Evolutionary conservation across 1,140 invertebrate species (phyloP).

Genomic region (Conus betulinus): DNA sequence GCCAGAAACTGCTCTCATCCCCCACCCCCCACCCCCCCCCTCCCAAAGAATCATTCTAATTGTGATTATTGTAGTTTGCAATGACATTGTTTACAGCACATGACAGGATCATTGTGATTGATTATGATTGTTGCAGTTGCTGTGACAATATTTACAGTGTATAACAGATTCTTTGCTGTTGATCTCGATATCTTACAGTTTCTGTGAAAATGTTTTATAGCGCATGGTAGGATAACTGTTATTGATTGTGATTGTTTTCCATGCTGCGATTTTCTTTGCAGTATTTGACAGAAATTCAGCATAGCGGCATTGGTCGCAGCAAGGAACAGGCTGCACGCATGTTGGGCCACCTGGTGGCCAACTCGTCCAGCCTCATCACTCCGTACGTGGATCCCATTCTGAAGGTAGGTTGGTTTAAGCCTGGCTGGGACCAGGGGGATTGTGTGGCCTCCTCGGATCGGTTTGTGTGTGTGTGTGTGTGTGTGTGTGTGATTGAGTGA

Average conservation of each 20-base stretch:
- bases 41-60: too few relatives aligned
- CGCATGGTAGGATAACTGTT: too few relatives aligned
- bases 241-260: too few relatives aligned
- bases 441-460: not conserved
- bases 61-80: not conserved
- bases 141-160: too few relatives aligned
- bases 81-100: slow-evolving; percentile 79
- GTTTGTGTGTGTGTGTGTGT: not conserved
- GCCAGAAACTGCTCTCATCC: too few relatives aligned
- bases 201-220: too few relatives aligned
- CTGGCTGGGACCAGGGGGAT: not conserved
- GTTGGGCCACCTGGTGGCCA: slow-evolving; percentile 94
- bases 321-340: slow-evolving; percentile 97
- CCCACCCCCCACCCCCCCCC: too few relatives aligned
- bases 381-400: slow-evolving; percentile 98
- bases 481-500: too few relatives aligned
- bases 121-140: too few relatives aligned
- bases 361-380: slow-evolving; percentile 93
- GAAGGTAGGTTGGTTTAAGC: slow-evolving; percentile 77
- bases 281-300: slow-evolving; percentile 94
- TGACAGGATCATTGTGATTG: not conserved
- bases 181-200: too few relatives aligned
- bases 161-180: too few relatives aligned
- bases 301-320: slow-evolving; percentile 96
- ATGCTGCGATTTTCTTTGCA: slow-evolving; percentile 69